These are phyloP conservation scores for Lytechinus variegatus DNA, from an alignment of 35 echinoderm and acorn worm genomes.

Conservation along the genomic window DNA sequence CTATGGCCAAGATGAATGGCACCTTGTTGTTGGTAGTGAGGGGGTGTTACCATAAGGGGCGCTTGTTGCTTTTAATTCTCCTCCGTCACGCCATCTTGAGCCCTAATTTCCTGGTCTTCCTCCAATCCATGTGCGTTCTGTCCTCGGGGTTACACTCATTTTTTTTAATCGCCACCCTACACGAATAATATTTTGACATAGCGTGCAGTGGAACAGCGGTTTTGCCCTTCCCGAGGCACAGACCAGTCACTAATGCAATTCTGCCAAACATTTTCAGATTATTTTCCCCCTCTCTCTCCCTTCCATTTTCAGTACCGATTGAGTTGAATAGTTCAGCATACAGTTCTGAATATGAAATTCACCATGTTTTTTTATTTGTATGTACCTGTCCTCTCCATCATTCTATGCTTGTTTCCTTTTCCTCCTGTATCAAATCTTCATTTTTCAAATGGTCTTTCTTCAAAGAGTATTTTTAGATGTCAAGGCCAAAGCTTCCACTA, in stretches of 20 bases:
- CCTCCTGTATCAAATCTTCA: background rate
- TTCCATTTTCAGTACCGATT: background rate
- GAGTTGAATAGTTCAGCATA: background rate
- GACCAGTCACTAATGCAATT: constrained; percentile 42
- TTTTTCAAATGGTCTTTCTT: background rate
- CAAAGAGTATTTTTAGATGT: constrained; percentile 32
- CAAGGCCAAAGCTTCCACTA: constrained; percentile 10
- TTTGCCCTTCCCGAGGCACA: background rate
- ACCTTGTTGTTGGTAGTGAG: constrained; percentile 39
- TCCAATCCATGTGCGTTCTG: constrained; percentile 25
- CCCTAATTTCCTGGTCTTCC: constrained; percentile 30
- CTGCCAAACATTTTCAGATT: background rate
- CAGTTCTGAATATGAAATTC: background rate
- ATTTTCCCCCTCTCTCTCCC: background rate
- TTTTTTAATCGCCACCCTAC: constrained; percentile 25
- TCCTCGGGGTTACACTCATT: constrained; percentile 14
- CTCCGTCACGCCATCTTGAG: constrained; percentile 37
- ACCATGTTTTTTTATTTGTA: background rate
- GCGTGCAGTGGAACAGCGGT: background rate
- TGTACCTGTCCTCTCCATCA: background rate
- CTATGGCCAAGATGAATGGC: constrained; percentile 20
- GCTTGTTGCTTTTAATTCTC: constrained; percentile 45
- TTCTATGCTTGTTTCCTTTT: background rate
- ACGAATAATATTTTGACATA: constrained; percentile 48
- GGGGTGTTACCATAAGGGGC: constrained; percentile 44